Evolutionary conservation across 2,888 invertebrate species (phyloP).

Genomic region (Schrankia costaestrigalis): DNA sequence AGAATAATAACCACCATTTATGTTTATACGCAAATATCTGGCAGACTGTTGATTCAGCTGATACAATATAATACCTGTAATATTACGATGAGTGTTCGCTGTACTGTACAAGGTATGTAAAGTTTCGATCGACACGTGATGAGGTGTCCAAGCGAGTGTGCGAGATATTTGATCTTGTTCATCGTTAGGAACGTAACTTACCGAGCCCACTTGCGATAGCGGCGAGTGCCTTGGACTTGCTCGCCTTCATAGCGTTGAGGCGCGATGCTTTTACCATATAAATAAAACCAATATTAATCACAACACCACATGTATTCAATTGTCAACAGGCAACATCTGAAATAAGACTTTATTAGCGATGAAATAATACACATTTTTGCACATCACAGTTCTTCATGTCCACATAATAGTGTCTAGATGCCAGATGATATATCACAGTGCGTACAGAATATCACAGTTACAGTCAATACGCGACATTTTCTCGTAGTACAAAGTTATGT

Average conservation of each 20-base stretch:
- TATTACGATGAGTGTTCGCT: not conserved
- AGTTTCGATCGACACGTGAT: not conserved
- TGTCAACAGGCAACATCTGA: constrained; percentile 68
- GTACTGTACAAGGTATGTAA: not conserved
- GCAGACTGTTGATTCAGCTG: constrained; percentile 43
- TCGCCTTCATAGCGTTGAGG: constrained; percentile 84
- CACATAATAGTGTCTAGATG: constrained; percentile 33
- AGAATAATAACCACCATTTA: constrained; percentile 55
- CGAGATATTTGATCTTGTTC: constrained; percentile 29
- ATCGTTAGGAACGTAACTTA: constrained; percentile 82
- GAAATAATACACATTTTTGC: constrained; percentile 47
- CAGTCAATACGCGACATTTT: constrained; percentile 58
- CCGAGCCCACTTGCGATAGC: constrained; percentile 94
- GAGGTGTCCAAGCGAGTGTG: constrained; percentile 12
- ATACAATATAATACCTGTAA: not conserved
- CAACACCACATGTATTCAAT: constrained; percentile 70
- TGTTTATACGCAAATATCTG: constrained; percentile 50
- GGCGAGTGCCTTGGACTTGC: constrained; percentile 93
- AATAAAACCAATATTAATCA: constrained; percentile 81
- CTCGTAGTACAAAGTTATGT: constrained; percentile 51
- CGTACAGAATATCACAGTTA: constrained; percentile 42
- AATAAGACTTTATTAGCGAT: constrained; percentile 75
- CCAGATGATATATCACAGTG: constrained; percentile 43
- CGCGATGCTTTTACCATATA: constrained; percentile 84
- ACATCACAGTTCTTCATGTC: constrained; percentile 50